Percentiles rank a stretch among this genome's conserved stretches.
phyloP scores from a whole-genome alignment of 2,888 invertebrate species.

The Ichneumoninae sp. region DNA sequence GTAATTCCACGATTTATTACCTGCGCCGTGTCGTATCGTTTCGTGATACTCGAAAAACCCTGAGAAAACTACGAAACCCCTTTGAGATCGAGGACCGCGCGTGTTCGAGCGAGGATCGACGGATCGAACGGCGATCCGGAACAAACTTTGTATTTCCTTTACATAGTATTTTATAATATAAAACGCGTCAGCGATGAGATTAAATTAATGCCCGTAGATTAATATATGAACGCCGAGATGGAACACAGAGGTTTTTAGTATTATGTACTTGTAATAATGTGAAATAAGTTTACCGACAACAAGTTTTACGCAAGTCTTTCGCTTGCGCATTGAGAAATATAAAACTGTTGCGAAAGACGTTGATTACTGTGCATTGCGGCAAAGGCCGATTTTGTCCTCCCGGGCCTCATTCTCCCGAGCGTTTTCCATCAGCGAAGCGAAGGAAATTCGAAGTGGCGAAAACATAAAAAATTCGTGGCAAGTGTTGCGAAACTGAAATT shows the following conservation, averaged over 20 bases:
- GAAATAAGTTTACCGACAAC: constrained; percentile 17
- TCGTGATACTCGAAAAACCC: constrained; percentile 13
- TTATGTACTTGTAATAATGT: constrained; percentile 43
- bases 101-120: not conserved
- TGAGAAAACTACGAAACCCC: constrained; percentile 12
- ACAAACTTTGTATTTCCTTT: constrained; percentile 53
- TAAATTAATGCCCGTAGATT: constrained; percentile 48
- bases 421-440: not conserved
- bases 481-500: not conserved
- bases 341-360: constrained; percentile 16
- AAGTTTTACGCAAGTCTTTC: constrained; percentile 1
- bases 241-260: constrained; percentile 32
- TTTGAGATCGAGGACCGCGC: not conserved
- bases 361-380: not conserved
- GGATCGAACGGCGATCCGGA: constrained; percentile 29
- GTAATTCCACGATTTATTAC: constrained; percentile 23
- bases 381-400: not conserved
- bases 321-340: constrained; percentile 31
- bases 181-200: constrained; percentile 48
- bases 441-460: not conserved
- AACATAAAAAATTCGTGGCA: not conserved
- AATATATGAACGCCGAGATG: constrained; percentile 44
- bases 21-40: constrained; percentile 13
- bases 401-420: not conserved
- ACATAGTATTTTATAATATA: constrained; percentile 45